Percentiles rank a stretch among this genome's conserved stretches.
Evolutionary conservation across 2,113 vertebrate genomes (phyloP).

Genomic region (Lamprotornis superbus): DNA sequence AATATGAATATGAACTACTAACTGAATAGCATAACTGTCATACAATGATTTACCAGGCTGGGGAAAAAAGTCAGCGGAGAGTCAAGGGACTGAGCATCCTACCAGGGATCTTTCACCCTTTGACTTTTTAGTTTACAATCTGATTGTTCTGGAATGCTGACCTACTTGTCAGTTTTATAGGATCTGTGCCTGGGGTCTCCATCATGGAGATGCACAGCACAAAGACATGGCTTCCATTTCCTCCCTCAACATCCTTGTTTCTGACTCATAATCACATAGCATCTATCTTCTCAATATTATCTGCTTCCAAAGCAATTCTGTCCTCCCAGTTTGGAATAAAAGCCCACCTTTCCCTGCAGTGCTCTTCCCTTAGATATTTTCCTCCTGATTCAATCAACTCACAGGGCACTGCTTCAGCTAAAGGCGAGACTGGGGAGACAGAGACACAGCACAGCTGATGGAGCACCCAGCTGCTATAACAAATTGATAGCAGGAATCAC

Average conservation of each 20-base stretch:
- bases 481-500: neutral
- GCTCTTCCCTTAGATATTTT: neutral
- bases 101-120: neutral
- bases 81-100: neutral
- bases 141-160: neutral
- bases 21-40: neutral
- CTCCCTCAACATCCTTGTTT: neutral
- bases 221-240: neutral
- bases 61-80: neutral
- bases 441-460: neutral
- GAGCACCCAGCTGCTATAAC: neutral
- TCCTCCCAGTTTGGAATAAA: neutral
- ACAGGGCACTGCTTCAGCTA: neutral
- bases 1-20: slow-evolving; percentile 3
- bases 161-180: neutral
- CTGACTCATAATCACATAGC: neutral
- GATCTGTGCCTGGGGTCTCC: neutral
- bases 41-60: neutral
- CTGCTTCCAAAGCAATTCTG: neutral
- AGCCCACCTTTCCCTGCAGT: neutral
- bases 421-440: neutral
- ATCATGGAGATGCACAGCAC: neutral
- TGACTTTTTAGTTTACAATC: neutral
- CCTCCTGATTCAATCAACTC: neutral
- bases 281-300: neutral